Conservation (phyloP, 2,888 invertebrate species). For the Spodoptera picta region DNA sequence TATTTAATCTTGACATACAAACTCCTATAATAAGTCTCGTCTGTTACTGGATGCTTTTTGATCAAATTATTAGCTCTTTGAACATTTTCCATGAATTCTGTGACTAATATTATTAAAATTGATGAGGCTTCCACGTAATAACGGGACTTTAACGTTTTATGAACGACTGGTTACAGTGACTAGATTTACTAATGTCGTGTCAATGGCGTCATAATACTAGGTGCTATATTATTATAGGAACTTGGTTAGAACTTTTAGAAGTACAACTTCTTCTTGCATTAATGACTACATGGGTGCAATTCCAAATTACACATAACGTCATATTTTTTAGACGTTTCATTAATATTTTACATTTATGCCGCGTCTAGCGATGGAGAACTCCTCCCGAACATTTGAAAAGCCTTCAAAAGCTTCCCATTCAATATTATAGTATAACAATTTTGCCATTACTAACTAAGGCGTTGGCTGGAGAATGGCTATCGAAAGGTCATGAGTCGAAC, state of each 20-base stretch:
- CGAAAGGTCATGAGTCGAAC: slow-evolving; percentile 41
- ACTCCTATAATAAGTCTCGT: slow-evolving; percentile 28
- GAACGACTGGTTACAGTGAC: slow-evolving; percentile 11
- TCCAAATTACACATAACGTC: too few relatives aligned
- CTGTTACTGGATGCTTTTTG: slow-evolving; percentile 23
- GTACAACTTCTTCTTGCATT: too few relatives aligned
- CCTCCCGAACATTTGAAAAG: too few relatives aligned
- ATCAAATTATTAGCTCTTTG: slow-evolving; percentile 27
- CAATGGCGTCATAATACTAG: too few relatives aligned
- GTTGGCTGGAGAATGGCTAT: slow-evolving; percentile 35
- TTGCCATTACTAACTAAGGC: slow-evolving; percentile 26
- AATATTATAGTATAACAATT: slow-evolving; percentile 10
- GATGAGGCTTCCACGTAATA: slow-evolving; percentile 34
- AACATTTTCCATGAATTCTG: slow-evolving; percentile 29
- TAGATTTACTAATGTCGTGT: neutral
- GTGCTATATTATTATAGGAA: too few relatives aligned
- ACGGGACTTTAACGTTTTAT: slow-evolving; percentile 32
- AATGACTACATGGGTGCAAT: too few relatives aligned
- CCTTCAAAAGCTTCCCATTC: slow-evolving; percentile 2
- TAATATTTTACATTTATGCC: too few relatives aligned
- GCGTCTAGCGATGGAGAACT: too few relatives aligned
- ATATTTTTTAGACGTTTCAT: too few relatives aligned
- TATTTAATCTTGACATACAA: slow-evolving; percentile 43
- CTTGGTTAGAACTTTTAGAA: too few relatives aligned
- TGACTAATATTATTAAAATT: slow-evolving; percentile 31